A percentile compares a stretch with the other conserved stretches of the same genome.
These are phyloP conservation scores for Cephus rjabovi DNA, from an alignment of 2,888 invertebrate species.

Conservation along the genomic window DNA sequence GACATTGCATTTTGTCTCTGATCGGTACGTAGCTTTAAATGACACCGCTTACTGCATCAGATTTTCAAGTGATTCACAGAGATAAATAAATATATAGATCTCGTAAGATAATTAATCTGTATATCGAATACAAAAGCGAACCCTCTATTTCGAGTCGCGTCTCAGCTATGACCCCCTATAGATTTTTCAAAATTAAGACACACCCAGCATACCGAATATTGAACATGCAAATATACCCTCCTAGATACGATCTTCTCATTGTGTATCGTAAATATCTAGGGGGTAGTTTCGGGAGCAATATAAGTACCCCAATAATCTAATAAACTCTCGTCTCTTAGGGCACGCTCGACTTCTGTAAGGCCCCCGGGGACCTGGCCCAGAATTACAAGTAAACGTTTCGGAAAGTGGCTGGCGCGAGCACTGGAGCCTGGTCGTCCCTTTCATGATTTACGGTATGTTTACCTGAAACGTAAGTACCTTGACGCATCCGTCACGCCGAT, in stretches of 20 bases:
- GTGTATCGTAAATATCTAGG: neutral
- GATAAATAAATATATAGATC: neutral
- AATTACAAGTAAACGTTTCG: neutral
- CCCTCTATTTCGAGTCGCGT: neutral
- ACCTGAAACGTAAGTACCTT: conserved; percentile 55
- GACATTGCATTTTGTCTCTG: neutral
- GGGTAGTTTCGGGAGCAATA: neutral
- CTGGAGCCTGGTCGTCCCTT: conserved; percentile 14
- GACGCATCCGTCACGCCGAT: conserved; percentile 44
- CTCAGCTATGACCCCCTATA: neutral
- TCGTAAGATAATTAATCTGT: neutral
- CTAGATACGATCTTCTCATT: neutral
- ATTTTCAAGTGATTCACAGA: neutral
- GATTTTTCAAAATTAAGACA: neutral
- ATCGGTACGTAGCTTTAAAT: neutral
- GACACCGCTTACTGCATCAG: neutral
- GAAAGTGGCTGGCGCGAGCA: conserved; percentile 22
- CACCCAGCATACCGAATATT: neutral
- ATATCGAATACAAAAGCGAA: neutral
- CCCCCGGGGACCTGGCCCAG: neutral
- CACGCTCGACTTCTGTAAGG: conserved; percentile 5
- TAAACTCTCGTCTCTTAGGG: conserved; percentile 33
- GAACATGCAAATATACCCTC: neutral
- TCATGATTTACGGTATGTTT: conserved; percentile 55
- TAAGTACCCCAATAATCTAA: conserved; percentile 37